Evolutionary conservation across 2,888 invertebrate genomes (phyloP).

Genomic region (Uropetala carovei): DNA sequence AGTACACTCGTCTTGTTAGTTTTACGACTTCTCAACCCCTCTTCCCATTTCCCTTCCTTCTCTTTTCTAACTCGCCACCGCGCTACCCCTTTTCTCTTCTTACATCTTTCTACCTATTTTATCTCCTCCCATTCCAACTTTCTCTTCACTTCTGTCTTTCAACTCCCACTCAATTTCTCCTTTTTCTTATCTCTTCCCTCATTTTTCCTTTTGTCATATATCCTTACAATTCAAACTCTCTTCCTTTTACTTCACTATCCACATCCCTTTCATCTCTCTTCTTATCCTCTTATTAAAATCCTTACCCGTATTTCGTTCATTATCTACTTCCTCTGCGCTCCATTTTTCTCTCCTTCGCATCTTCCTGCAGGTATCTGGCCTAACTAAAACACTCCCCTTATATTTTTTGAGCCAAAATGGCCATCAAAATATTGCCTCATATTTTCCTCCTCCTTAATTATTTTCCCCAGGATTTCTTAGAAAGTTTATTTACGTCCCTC

Average conservation of each 20-base stretch:
- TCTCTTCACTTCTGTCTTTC: background rate
- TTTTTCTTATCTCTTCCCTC: background rate
- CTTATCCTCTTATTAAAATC: background rate
- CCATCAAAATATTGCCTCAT: too few species aligned
- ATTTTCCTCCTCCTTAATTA: too few species aligned
- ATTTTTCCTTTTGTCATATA: background rate
- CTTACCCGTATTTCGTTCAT: background rate
- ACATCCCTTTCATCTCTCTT: background rate
- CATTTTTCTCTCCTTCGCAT: background rate
- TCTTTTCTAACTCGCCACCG: background rate
- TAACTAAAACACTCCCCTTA: background rate
- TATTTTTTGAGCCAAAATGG: too few species aligned
- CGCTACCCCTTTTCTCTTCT: background rate
- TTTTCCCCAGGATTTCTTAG: too few species aligned
- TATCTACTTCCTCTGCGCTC: background rate
- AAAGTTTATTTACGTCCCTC: too few species aligned
- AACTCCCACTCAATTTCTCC: background rate
- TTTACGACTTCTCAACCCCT: constrained; percentile 18
- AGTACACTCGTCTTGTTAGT: constrained; percentile 35
- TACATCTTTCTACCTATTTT: background rate
- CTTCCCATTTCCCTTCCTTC: background rate
- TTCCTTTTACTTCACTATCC: too few species aligned
- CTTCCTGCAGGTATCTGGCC: background rate
- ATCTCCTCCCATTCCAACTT: background rate
- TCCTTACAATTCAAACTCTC: background rate